Evolutionary conservation across 2,113 vertebrate species (phyloP).

Genomic region (Aix galericulata): DNA sequence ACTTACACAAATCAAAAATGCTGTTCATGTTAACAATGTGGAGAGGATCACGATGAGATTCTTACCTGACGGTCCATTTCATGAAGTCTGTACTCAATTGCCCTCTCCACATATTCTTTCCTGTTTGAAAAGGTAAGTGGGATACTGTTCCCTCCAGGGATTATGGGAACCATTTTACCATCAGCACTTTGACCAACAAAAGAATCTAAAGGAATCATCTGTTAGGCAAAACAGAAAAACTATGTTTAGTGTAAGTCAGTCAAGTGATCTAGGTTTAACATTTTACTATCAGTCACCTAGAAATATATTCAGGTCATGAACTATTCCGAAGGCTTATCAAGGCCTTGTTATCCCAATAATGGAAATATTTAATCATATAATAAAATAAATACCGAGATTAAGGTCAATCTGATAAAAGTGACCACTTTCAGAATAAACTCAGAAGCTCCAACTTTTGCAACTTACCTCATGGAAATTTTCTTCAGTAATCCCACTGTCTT

Average conservation of each 20-base stretch:
- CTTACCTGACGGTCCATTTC: slow-evolving; percentile 88
- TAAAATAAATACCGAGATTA: background rate
- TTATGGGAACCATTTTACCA: slow-evolving; percentile 90
- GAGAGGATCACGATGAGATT: rapidly evolving
- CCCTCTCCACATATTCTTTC: slow-evolving; percentile 87
- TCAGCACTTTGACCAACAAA: slow-evolving; percentile 89
- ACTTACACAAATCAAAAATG: background rate
- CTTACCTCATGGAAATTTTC: slow-evolving; percentile 88
- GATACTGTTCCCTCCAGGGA: slow-evolving; percentile 88
- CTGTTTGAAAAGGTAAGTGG: slow-evolving; percentile 88
- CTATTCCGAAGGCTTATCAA: background rate
- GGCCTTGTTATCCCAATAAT: background rate
- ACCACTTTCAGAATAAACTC: background rate
- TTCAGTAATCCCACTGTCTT: slow-evolving; percentile 89
- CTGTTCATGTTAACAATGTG: rapidly evolving
- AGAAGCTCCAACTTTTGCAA: rapidly evolving
- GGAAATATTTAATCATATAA: background rate
- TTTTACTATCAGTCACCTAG: background rate
- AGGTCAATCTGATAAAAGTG: background rate
- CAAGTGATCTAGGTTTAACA: background rate
- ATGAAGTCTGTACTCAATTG: slow-evolving; percentile 86
- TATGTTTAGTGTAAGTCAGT: background rate
- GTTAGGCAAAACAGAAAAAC: slow-evolving; percentile 21
- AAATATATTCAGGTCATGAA: background rate
- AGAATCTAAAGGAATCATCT: slow-evolving; percentile 91